These are phyloP conservation scores for Caradrina clavipalpis DNA, from an alignment of 2,888 invertebrate species.

Conservation along the genomic window DNA sequence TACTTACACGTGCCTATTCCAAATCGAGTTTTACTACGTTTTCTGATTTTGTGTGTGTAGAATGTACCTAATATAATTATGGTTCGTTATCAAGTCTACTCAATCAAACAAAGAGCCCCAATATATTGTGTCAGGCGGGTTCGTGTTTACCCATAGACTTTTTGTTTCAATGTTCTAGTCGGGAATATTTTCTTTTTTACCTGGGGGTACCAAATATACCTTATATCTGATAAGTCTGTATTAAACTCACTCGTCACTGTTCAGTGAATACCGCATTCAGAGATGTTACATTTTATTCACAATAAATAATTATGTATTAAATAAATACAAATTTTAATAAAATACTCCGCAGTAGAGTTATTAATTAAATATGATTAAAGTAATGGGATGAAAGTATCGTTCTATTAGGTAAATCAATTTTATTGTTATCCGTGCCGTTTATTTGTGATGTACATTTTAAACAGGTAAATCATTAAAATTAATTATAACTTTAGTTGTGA, in stretches of 20 bases:
- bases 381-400: not conserved
- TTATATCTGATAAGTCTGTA: not conserved
- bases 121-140: slow-evolving; percentile 25
- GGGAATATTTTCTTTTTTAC: not conserved
- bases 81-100: slow-evolving; percentile 53
- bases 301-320: no score
- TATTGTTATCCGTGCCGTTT: not conserved
- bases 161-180: not conserved
- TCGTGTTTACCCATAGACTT: slow-evolving; percentile 11
- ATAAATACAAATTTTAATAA: no score
- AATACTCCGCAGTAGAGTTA: not conserved
- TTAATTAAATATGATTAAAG: not conserved
- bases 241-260: not conserved
- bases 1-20: slow-evolving; percentile 72
- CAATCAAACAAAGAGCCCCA: slow-evolving; percentile 45
- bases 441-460: not conserved
- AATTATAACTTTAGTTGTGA: not conserved
- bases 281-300: not conserved
- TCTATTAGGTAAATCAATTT: not conserved
- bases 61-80: slow-evolving; percentile 57
- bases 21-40: slow-evolving; percentile 57
- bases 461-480: not conserved
- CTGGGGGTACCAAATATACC: not conserved
- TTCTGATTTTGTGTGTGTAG: slow-evolving; percentile 60
- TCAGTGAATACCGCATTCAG: not conserved